Evolutionary conservation across 2,797 vertebrate species (phyloP), one percentile per base, ranked within the genome.

Genomic region (Balearica regulorum): DNA sequence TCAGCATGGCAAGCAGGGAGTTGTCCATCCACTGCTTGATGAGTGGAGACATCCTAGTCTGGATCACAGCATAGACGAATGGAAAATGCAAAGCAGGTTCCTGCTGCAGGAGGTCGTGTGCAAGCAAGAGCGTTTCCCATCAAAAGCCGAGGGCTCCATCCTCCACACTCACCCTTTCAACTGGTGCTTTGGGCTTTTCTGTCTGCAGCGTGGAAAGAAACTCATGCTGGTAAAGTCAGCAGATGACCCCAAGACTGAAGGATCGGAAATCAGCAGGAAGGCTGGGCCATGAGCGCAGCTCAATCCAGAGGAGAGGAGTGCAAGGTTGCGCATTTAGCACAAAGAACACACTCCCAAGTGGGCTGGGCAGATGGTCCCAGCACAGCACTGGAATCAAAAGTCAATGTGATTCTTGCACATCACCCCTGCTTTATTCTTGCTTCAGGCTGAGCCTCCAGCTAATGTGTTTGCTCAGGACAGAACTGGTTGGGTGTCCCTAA

Each of bases 391-490:
- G 60, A 7, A 18, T 11, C 29, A 33, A 18, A 66, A 28, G 37
- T n/a, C 26, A 0, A 0, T 0, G 20, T 7, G 19, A 17, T 13
- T 28, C 62, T 43, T 16, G 21, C 54, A 39, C 46, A 13, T 26
- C 62, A 28, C 13, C 51, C 51, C 29, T 39, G 20, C 37, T 37
- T 21, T 44, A 25, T 43, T 66, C 77, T 54, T 19, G 18, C 55
- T 37, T 51, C 72, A 54, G 73, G 28, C 19, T 48, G 69, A 83
- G 22, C 53, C 73, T 64, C 48, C 61, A 39, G 51, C 35, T 49
- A 16, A 28, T 3, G n/a, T 19, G 17, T 20, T 37, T 80, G 60
- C 6, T 77, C 46, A 33, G 73, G 61, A 18, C 62, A 83, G 71
- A 49, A 14, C 21, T 5, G 13, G 28, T 35, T 43, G 35, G 13